Evolutionary conservation across 2,888 invertebrate genomes (phyloP).

Genomic region (Scaptomyza reducta): DNA sequence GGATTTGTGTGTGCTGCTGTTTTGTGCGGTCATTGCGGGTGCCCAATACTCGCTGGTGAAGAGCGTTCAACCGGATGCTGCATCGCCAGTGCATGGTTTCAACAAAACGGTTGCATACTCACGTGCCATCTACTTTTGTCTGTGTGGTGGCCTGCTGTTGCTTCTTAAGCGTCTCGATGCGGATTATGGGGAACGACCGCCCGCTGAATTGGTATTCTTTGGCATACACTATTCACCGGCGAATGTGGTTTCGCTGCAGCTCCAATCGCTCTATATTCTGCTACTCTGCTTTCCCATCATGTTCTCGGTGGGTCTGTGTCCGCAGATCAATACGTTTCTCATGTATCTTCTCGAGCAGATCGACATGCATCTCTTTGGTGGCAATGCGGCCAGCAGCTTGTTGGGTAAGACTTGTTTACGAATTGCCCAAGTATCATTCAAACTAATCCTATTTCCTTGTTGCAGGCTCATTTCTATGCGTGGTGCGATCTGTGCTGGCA

Average conservation of each 20-base stretch:
- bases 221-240: slow-evolving; percentile 85
- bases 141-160: slow-evolving; percentile 88
- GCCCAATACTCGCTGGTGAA: slow-evolving; percentile 98
- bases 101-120: slow-evolving; percentile 97
- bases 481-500: slow-evolving; percentile 91
- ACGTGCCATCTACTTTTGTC: slow-evolving; percentile 95
- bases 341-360: slow-evolving; percentile 98
- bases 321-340: slow-evolving; percentile 97
- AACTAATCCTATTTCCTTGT: not conserved
- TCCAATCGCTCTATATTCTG: slow-evolving; percentile 91
- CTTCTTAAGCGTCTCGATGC: slow-evolving; percentile 78
- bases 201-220: slow-evolving; percentile 69
- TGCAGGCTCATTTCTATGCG: slow-evolving; percentile 89
- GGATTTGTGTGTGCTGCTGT: slow-evolving; percentile 96
- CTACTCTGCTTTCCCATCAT: slow-evolving; percentile 96
- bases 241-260: slow-evolving; percentile 87
- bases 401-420: slow-evolving; percentile 85
- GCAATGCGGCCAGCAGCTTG: slow-evolving; percentile 94
- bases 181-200: slow-evolving; percentile 65
- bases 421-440: not conserved
- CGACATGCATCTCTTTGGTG: slow-evolving; percentile 95
- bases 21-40: slow-evolving; percentile 98
- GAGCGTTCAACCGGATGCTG: slow-evolving; percentile 99
- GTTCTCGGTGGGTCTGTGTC: slow-evolving; percentile 97
- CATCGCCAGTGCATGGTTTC: slow-evolving; percentile 99